Percentiles rank a stretch among this genome's conserved stretches.
Conservation (phyloP, 2,888 invertebrate genomes). For the Gibbula magus region DNA sequence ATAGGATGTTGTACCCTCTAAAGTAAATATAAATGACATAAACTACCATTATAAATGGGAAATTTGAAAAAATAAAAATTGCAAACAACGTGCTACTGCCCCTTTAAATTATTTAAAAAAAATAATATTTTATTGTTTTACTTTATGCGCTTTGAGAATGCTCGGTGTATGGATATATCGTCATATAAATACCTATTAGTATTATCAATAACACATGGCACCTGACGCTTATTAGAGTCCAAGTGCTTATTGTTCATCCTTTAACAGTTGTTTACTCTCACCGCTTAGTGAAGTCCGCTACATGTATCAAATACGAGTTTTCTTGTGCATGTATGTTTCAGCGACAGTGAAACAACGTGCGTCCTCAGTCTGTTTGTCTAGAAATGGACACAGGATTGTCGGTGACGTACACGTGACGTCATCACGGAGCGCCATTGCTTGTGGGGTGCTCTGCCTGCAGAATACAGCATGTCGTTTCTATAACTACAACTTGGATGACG, state of each 20-base stretch:
- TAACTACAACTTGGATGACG: neutral
- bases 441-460: neutral
- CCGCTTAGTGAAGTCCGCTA: neutral
- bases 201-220: too few species aligned
- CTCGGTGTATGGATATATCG: too few species aligned
- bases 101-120: too few species aligned
- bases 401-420: neutral
- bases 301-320: neutral
- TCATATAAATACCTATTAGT: too few species aligned
- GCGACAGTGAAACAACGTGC: neutral
- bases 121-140: too few species aligned
- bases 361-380: neutral
- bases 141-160: too few species aligned
- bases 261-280: neutral
- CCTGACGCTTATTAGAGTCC: neutral
- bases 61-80: too few species aligned
- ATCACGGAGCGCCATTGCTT: neutral
- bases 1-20: too few species aligned
- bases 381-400: neutral
- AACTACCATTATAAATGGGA: too few species aligned
- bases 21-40: too few species aligned
- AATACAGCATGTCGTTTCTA: neutral
- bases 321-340: neutral
- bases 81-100: too few species aligned
- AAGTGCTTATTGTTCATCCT: neutral